A percentile compares a stretch with the other conserved stretches of the same genome.
Evolutionary conservation across 2,888 invertebrate species (phyloP).

Genomic region (Diarsia dahlii): DNA sequence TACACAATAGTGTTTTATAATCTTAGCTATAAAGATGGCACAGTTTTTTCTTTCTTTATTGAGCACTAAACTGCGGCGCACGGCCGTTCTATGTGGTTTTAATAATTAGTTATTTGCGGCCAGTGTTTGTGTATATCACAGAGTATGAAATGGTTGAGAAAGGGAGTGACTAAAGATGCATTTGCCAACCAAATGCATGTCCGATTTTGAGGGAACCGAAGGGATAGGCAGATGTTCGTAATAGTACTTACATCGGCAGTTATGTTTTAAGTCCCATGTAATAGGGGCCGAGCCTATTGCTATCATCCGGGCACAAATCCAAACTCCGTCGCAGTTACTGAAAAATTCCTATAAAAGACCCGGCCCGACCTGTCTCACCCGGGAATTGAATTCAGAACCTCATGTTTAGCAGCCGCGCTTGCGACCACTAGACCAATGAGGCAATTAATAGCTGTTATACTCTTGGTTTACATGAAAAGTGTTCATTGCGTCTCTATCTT

Average conservation of each 20-base stretch:
- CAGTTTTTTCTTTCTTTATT: constrained; percentile 62
- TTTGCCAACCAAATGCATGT: neutral
- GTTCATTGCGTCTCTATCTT: neutral
- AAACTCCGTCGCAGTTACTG: neutral
- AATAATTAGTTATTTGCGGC: constrained; percentile 53
- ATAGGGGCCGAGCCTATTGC: neutral
- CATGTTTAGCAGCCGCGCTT: neutral
- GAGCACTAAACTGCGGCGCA: constrained; percentile 53
- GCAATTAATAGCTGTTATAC: neutral
- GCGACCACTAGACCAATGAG: neutral
- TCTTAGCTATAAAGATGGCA: constrained; percentile 51
- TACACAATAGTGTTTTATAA: constrained; percentile 54
- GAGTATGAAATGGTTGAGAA: neutral
- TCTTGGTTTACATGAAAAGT: neutral
- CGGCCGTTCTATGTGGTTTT: constrained; percentile 47
- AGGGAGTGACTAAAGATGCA: neutral
- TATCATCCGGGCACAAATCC: neutral
- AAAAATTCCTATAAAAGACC: too few species aligned
- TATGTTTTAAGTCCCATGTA: neutral
- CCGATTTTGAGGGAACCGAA: neutral
- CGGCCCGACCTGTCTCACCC: too few species aligned
- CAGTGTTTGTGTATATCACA: constrained; percentile 3
- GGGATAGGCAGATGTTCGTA: neutral
- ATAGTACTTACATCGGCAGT: neutral
- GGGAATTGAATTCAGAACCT: neutral